Conservation (phyloP, 1,140 invertebrate genomes). For the Coptotermes formosanus region DNA sequence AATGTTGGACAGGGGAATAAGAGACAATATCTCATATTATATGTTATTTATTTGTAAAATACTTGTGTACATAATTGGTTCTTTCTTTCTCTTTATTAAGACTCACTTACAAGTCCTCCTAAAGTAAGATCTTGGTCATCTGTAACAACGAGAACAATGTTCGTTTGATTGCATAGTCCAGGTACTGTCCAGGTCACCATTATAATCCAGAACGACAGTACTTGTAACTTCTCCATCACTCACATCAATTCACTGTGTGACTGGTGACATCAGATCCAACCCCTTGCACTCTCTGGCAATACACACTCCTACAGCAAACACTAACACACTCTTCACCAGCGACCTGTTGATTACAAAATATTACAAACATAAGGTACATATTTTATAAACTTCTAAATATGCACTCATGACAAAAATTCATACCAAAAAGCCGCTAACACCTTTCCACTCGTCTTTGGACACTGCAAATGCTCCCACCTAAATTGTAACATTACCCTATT, state of each 20-base stretch:
- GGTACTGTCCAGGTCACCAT: background rate
- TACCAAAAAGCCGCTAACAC: too few species aligned
- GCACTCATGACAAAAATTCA: too few species aligned
- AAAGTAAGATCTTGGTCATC: constrained; percentile 83
- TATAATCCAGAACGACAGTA: background rate
- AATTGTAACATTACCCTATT: too few species aligned
- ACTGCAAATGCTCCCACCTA: too few species aligned
- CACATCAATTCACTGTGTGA: background rate
- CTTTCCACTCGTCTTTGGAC: too few species aligned
- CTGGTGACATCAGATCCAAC: constrained; percentile 37
- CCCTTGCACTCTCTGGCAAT: constrained; percentile 37
- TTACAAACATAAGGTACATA: too few species aligned
- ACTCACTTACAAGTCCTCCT: constrained; percentile 67
- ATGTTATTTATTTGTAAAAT: background rate
- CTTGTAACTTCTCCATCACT: background rate
- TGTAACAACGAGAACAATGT: constrained; percentile 78
- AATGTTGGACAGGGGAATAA: background rate
- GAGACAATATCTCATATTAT: background rate
- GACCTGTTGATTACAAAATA: constrained; percentile 33
- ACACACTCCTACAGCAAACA: constrained; percentile 37
- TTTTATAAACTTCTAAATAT: too few species aligned
- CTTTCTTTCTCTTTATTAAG: background rate
- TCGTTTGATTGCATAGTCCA: constrained; percentile 47
- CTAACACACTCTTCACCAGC: constrained; percentile 36
- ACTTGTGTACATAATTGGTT: background rate